A percentile compares a stretch with the other conserved stretches of the same genome.
Conservation (phyloP, 2,888 invertebrate species). For the Caradrina clavipalpis region DNA sequence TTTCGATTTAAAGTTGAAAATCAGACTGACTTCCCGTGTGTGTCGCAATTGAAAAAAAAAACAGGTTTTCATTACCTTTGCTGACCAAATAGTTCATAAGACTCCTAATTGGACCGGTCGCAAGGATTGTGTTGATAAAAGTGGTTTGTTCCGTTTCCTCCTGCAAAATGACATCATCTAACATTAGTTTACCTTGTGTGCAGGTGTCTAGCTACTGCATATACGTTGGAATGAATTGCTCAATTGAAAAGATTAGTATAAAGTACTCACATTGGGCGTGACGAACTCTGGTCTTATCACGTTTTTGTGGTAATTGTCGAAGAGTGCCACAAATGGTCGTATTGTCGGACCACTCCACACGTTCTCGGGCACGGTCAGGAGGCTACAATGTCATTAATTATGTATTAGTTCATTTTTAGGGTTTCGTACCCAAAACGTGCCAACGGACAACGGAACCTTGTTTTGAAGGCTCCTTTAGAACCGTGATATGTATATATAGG, state of each 20-base stretch:
- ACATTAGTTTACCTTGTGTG: conserved; percentile 70
- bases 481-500: no score
- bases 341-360: conserved; percentile 93
- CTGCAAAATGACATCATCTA: conserved; percentile 82
- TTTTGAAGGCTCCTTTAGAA: no score
- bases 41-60: conserved; percentile 22
- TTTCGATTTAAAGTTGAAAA: background rate
- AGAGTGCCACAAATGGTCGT: conserved; percentile 92
- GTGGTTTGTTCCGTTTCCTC: conserved; percentile 93
- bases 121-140: conserved; percentile 93
- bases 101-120: conserved; percentile 93
- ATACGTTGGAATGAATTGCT: conserved; percentile 45
- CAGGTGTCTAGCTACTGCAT: conserved; percentile 59
- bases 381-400: conserved; percentile 83
- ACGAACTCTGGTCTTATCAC: conserved; percentile 92
- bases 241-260: conserved; percentile 47
- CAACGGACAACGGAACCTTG: no score
- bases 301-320: conserved; percentile 95
- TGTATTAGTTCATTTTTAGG: background rate
- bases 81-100: conserved; percentile 92
- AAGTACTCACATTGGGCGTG: conserved; percentile 88
- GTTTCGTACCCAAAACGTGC: no score
- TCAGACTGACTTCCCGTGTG: background rate
- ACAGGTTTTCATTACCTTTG: conserved; percentile 84
- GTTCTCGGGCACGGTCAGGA: conserved; percentile 92